Base-by-base conservation (phyloP, 2,797 vertebrate species). In the Dromococcyx pavoninus region DNA sequence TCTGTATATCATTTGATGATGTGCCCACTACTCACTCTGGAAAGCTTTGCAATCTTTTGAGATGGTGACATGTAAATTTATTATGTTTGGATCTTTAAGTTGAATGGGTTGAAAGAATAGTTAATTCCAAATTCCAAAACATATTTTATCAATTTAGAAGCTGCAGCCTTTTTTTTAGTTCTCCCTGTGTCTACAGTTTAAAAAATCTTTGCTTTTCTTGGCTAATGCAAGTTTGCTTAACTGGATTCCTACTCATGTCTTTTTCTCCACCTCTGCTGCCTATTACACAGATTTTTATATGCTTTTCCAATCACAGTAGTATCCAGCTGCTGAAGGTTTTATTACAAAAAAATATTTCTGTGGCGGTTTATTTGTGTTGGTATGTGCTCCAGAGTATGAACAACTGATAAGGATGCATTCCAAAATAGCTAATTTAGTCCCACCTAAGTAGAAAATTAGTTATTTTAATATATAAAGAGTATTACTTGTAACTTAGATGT, bases 401-500 rank as follows among this genome's bases (percentile, higher is more conserved):
- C 14, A 76, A 90, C 57, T 67, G 93, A 91, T 94, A 95, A 92
- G 46, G 21, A 69, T 80, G 61, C 24, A 69, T 91, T 93, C 51
- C 67, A 89, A 79, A 91, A 13, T 67, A 91, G 44, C 48, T 92
- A 95, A 93, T 94, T 92, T 94, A 82, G 33, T 95, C 65, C 57
- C 72, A 94, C 48, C 71, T 53, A 94, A 93, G 78, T 93, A 97
- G 93, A 96, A 97, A 94, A 95, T 94, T 90, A 87, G 48, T 79
- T 81, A 91, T 93, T 95, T 91, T 94, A 74, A 74, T 67, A 85
- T 70, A 88, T 74, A 79, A 92, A 90, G 21, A 62, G 7, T 65
- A 82, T 75, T 79, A 73, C 24, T 85, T 85, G 43, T 71, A 79
- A 76, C 35, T 91, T 89, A 85, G 77, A 67, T 66, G 41, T 82